Base-by-base conservation (phyloP, 1,140 invertebrate genomes). In the Andricus grossulariae region DNA sequence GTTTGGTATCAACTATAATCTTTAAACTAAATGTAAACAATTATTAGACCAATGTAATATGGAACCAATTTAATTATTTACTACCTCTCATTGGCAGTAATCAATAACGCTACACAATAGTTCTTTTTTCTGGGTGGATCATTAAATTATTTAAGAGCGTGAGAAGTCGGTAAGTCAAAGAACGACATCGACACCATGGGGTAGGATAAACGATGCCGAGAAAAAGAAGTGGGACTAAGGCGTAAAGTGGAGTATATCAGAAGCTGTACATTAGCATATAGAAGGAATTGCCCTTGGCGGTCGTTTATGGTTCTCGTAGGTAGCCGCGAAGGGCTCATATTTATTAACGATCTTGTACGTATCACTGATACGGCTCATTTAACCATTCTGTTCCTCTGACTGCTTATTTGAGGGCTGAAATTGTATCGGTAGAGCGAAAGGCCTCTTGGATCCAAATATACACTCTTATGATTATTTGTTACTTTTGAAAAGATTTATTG, bases 241-340 rank as follows among this genome's bases (percentile, higher is more conserved):
- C 87, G 87, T 83, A 87, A 89, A 89, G 84, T 82, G 78, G 85
- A 86, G 84, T 86, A 85, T 84, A 87, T 88, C 88, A 85, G 90
- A 87, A 90, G 90, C 89, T 76, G 73, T 55, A 76, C 82, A 91
- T 91, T 91, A 91, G 90, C 90, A 91, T 91, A 90, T 90, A 91
- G 89, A 91, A 85, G 84, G 87, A 86, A 88, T 91, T 85, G 78
- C 86, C 89, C 85, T 77, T 18, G 85, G 87, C 86, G 77, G 80
- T 85, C 75, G 75, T 78, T 88, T 86, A 87, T 85, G 84, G 80
- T 80, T 76, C 75, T 80, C 55, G 84, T 83, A 80, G 82, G 78
- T 81, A 81, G 80, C 75, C 77, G 84, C 74, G 73, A 79, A 84
- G 80, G 81, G 77, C 82, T 85, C 86, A 81, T 88, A 86, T 89